Conservation (phyloP, 2,888 invertebrate species). For the Molorchus minor region DNA sequence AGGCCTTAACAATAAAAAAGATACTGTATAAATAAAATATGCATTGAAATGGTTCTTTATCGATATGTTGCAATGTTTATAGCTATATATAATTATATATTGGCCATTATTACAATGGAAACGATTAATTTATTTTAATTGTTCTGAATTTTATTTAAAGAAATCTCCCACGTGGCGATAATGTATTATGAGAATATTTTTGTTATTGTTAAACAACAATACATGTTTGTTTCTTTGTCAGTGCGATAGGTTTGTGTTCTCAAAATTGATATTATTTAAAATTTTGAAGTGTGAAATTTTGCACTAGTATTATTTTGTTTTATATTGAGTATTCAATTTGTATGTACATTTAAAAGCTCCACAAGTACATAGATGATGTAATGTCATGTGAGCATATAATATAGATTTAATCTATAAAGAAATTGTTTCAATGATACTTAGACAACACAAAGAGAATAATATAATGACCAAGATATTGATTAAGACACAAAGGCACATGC, state of each 20-base stretch:
- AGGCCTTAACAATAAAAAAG: slow-evolving; percentile 30
- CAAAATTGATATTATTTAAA: slow-evolving; percentile 10
- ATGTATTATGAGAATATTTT: slow-evolving; percentile 12
- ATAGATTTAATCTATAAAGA: slow-evolving; percentile 48
- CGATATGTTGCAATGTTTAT: slow-evolving; percentile 46
- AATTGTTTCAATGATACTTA: slow-evolving; percentile 42
- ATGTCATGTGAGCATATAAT: slow-evolving; percentile 44
- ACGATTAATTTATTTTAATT: slow-evolving; percentile 32
- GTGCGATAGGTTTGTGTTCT: slow-evolving; percentile 22
- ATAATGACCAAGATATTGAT: slow-evolving; percentile 46
- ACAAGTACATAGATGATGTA: slow-evolving; percentile 44
- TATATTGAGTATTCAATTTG: slow-evolving; percentile 40
- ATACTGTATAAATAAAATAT: slow-evolving; percentile 25
- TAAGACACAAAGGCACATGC: slow-evolving; percentile 39
- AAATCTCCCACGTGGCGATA: slow-evolving; percentile 24
- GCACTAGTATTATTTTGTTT: slow-evolving; percentile 46
- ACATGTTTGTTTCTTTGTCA: not conserved
- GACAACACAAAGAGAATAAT: slow-evolving; percentile 36
- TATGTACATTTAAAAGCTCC: slow-evolving; percentile 44
- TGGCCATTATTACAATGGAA: slow-evolving; percentile 39
- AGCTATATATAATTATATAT: slow-evolving; percentile 44
- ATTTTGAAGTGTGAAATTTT: slow-evolving; percentile 22
- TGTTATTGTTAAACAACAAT: slow-evolving; percentile 22
- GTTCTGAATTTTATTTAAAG: slow-evolving; percentile 27
- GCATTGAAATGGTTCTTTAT: slow-evolving; percentile 33